Evolutionary conservation across 2,888 invertebrate species (phyloP).

Genomic region (Rhingia rostrata): DNA sequence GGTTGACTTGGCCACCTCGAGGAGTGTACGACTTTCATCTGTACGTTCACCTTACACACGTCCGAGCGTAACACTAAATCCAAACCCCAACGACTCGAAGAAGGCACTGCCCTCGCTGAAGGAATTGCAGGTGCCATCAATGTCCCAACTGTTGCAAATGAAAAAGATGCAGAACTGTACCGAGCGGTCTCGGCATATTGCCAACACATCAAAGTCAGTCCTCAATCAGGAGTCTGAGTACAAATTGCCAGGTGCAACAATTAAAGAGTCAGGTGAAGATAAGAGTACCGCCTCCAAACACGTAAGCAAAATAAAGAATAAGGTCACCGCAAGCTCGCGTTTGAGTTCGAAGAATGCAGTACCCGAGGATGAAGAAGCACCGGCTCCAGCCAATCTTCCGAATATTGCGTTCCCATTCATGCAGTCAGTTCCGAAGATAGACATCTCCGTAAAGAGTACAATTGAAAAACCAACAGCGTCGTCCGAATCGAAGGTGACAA

Average conservation of each 20-base stretch:
- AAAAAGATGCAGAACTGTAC: slow-evolving; percentile 86
- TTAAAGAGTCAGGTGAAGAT: slow-evolving; percentile 18
- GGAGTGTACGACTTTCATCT: slow-evolving; percentile 77
- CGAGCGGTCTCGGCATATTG: slow-evolving; percentile 84
- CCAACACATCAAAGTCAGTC: slow-evolving; percentile 79
- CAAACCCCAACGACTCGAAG: slow-evolving; percentile 53
- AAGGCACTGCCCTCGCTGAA: slow-evolving; percentile 75
- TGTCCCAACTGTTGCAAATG: slow-evolving; percentile 86
- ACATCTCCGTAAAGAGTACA: slow-evolving; percentile 79
- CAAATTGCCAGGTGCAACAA: slow-evolving; percentile 69
- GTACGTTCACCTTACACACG: slow-evolving; percentile 78
- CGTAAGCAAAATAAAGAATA: slow-evolving; percentile 76
- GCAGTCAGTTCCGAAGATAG: slow-evolving; percentile 81
- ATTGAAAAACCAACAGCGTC: slow-evolving; percentile 76
- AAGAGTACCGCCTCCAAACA: slow-evolving; percentile 65
- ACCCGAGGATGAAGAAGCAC: slow-evolving; percentile 81
- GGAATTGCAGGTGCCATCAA: slow-evolving; percentile 86
- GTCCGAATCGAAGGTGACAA: slow-evolving; percentile 84
- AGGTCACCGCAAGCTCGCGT: slow-evolving; percentile 69
- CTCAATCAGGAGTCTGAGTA: slow-evolving; percentile 73
- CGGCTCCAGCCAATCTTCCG: slow-evolving; percentile 84
- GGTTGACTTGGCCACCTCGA: slow-evolving; percentile 76
- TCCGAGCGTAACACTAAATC: slow-evolving; percentile 76
- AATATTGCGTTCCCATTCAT: slow-evolving; percentile 82
- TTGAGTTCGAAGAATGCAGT: slow-evolving; percentile 59